Evolutionary conservation across 2,888 invertebrate species (phyloP), one percentile per base, ranked within the genome.

Genomic region (Baronia brevicornis): DNA sequence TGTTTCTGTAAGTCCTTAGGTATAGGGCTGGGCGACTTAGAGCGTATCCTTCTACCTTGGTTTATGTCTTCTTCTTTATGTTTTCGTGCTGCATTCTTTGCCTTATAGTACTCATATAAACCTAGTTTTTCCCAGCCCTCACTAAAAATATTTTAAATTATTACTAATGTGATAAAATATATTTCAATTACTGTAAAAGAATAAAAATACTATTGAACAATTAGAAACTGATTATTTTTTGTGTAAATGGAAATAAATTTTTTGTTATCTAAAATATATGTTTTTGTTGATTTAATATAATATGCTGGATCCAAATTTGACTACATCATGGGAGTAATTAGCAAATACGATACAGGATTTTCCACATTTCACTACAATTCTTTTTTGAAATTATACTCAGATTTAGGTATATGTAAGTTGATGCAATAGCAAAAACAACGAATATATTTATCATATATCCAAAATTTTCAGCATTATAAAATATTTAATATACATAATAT

Each of bases 91-190:
- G 91, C 89, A 69, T 96, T 94, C 78, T 98, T 99, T 3, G 96
- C 95, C 79, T 96, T 96, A 79, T 96, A 98, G 80, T 97, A 99
- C 78, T 99, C 98, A 71, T 97, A 97, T 33, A 99, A 86, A 41
- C 97, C 98, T 59, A 98, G 86, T 74, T 96, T 96, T 72, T 99
- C 99, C 98, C 98, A 99, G 14, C 98, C 98, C 73, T 98, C 98
- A 71, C 92, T 92, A 68, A 33, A 78, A 60, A 19, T 2, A 17
- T 10, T n/a, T n/a, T n/a, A n/a, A n/a, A 17, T 15, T 11, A 23
- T 4, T 12, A 23, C 3, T 29, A 15, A 36, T 39, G 25, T 2
- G 28, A 25, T 27, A 15, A 25, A 15, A 3, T 24, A 7, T 25
- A 13, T 12, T 13, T 20, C 3, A 5, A 11, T 15, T n/a, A 19